A percentile compares a stretch with the other conserved stretches of the same genome.
These are phyloP conservation scores for Phaetusa simplex DNA, from an alignment of 2,113 vertebrate species.

Conservation along the genomic window DNA sequence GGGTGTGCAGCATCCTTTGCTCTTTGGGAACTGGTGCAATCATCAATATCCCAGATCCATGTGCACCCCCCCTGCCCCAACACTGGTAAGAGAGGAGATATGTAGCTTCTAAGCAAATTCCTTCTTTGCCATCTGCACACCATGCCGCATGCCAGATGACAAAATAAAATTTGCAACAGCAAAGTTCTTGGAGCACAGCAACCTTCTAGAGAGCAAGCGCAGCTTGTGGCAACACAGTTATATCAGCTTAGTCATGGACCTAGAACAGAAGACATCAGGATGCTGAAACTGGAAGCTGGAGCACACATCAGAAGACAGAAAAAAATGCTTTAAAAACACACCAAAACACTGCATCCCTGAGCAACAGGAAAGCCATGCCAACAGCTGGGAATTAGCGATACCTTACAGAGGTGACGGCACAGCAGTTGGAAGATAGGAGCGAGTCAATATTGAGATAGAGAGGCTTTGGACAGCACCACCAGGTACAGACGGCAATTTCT, in stretches of 20 bases:
- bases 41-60: background rate
- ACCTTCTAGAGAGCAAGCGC: background rate
- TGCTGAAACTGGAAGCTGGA: background rate
- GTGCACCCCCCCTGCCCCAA: background rate
- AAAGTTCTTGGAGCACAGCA: slow-evolving; percentile 20
- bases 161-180: slow-evolving; percentile 18
- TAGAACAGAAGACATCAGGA: background rate
- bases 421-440: background rate
- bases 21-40: background rate
- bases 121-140: slow-evolving; percentile 9
- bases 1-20: background rate
- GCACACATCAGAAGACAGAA: background rate
- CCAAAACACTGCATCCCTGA: background rate
- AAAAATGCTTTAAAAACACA: background rate
- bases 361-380: background rate
- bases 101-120: background rate
- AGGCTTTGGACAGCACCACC: background rate
- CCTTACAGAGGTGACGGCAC: background rate
- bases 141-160: slow-evolving; percentile 3
- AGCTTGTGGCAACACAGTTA: background rate
- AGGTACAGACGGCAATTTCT: background rate
- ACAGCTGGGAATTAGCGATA: background rate
- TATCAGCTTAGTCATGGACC: background rate
- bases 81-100: background rate
- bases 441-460: background rate